phyloP scores from a whole-genome alignment of 2,797 vertebrate species.

The Luscinia megarhynchos region DNA sequence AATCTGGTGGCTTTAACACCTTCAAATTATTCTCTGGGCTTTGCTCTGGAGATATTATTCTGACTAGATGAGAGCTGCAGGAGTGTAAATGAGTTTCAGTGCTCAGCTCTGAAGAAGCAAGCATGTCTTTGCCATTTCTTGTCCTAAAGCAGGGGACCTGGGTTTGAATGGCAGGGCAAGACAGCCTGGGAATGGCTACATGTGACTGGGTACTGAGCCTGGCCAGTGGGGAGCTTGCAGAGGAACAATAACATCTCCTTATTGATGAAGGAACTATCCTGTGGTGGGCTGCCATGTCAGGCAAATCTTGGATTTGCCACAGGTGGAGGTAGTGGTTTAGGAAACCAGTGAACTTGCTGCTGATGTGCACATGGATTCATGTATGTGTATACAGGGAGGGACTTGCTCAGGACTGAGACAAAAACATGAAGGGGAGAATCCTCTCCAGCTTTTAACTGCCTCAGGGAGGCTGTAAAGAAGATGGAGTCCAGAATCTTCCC shows the following conservation, averaged over 20 bases:
- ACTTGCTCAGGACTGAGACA: background rate
- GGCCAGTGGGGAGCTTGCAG: background rate
- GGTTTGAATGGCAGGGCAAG: background rate
- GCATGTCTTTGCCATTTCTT: accelerated
- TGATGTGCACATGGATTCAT: background rate
- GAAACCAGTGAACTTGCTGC: background rate
- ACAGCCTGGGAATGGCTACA: background rate
- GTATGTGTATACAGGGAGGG: background rate
- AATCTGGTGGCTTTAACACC: background rate
- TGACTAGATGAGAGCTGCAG: background rate
- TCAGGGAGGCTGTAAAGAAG: background rate
- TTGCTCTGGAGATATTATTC: background rate
- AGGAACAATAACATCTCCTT: background rate
- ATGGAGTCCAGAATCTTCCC: background rate
- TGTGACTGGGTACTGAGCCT: background rate
- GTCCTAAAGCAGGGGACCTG: background rate
- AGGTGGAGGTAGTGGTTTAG: background rate
- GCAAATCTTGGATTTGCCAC: background rate
- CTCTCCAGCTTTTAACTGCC: background rate
- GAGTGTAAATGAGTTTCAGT: background rate
- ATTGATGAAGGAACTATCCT: background rate
- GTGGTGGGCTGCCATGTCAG: background rate
- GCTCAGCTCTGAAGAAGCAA: constrained; percentile 1
- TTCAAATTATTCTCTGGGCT: background rate
- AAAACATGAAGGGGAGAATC: background rate